Base-by-base conservation (phyloP, 2,113 vertebrate species). In the Tautogolabrus adspersus region DNA sequence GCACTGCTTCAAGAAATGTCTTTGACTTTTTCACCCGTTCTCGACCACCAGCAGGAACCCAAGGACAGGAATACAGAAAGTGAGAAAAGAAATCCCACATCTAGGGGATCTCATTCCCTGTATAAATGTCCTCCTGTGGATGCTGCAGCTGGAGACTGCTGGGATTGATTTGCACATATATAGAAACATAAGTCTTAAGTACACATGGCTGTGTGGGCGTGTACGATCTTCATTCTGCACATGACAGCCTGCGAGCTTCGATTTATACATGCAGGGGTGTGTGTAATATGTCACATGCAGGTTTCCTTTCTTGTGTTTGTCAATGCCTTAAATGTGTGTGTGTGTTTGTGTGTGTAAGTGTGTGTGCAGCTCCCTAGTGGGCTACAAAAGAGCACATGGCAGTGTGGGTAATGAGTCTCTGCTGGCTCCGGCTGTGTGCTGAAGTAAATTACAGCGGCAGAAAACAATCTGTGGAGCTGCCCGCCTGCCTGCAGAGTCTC, bases 321-420 rank as follows among this genome's bases (percentile, higher is more conserved):
- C 57, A 72, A 15, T 51, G 62, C 34, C 18, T 57, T 34, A 21
- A 55, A 55, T 60, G 44, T 34, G 30, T 34, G 30, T 34, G 30
- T 34, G 30, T 34, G 30, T 79, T 65, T 57, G 38, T 47, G n/a
- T 66, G 58, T 66, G 37, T 46, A 26, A 60, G 61, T 56, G 59
- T 63, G 37, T 61, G 60, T 79, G 44, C 61, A 77, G 73, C 51
- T 87, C 84, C 78, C 82, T 46, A 46, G 80, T 60, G 76, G 61
- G 82, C 75, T 62, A 69, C 81, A 73, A 76, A 83, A 44, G 63
- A 81, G 81, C 72, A 83, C 83, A 86, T 62, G 70, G 83, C 77
- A 75, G 79, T 70, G 23, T 82, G 73, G 81, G 84, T 92, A 92
- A 94, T 92, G 89, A 88, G 85, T 82, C 87, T 90, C 75, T 80